Evolutionary conservation across 2,888 invertebrate species (phyloP).

Genomic region (Agrotis ipsilon): DNA sequence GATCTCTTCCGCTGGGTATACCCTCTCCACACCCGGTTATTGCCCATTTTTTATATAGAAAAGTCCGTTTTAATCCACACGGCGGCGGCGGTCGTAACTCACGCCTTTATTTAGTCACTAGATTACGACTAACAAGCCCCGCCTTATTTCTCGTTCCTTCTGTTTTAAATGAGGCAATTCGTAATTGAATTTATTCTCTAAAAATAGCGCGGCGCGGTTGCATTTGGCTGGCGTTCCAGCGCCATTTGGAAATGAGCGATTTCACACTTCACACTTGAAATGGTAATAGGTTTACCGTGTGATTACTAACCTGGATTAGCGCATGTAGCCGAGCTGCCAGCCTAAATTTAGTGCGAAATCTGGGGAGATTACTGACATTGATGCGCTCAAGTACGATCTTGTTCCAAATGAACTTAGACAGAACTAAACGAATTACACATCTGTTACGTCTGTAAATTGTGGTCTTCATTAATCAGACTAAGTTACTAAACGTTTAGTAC

Average conservation of each 20-base stretch:
- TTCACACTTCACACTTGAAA: slow-evolving; percentile 80
- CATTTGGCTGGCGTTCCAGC: slow-evolving; percentile 62
- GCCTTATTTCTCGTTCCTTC: slow-evolving; percentile 70
- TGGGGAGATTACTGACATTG: slow-evolving; percentile 45
- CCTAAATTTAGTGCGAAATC: slow-evolving; percentile 68
- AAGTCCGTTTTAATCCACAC: slow-evolving; percentile 82
- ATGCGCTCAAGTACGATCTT: slow-evolving; percentile 39
- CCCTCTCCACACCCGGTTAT: slow-evolving; percentile 78
- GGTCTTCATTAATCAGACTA: slow-evolving; percentile 32
- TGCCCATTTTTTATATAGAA: slow-evolving; percentile 83
- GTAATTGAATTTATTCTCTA: slow-evolving; percentile 67
- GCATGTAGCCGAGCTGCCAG: slow-evolving; percentile 63
- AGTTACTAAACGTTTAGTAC: slow-evolving; percentile 31
- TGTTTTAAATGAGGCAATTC: slow-evolving; percentile 66
- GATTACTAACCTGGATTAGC: slow-evolving; percentile 81
- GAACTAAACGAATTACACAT: slow-evolving; percentile 32
- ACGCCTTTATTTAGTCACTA: slow-evolving; percentile 83
- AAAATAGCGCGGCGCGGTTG: slow-evolving; percentile 61
- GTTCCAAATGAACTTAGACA: slow-evolving; percentile 37
- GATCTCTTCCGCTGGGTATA: slow-evolving; percentile 73
- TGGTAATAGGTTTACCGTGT: slow-evolving; percentile 79
- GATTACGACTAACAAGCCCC: slow-evolving; percentile 77
- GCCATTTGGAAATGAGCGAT: slow-evolving; percentile 72
- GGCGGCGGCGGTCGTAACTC: slow-evolving; percentile 77
- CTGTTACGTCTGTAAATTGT: slow-evolving; percentile 33